A percentile compares a stretch with the other conserved stretches of the same genome.
Conservation (phyloP, 92 coral and sea anemone genomes). For the Palythoa grandis region DNA sequence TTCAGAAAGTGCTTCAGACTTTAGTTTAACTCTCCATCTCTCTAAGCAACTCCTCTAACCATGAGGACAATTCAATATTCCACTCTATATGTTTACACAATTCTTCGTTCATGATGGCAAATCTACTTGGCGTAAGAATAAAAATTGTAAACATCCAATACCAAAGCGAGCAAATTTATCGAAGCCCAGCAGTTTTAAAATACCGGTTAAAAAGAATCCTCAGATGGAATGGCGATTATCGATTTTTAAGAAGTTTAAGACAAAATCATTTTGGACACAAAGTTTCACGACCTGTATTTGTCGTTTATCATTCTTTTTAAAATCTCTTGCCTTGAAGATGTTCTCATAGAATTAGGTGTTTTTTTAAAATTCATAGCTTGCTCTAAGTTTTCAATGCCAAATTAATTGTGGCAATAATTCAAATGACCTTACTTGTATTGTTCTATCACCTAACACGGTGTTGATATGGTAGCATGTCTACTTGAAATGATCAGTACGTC, state of each 20-base stretch:
- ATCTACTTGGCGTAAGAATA: not conserved
- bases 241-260: not conserved
- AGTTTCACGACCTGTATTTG: not conserved
- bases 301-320: not conserved
- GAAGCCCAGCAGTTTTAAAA: not conserved
- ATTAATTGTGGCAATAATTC: not conserved
- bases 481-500: not conserved
- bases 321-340: not conserved
- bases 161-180: not conserved
- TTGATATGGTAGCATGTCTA: not conserved
- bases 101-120: not conserved
- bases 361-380: not conserved
- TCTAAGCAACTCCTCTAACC: not conserved
- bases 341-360: not conserved
- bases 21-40: not conserved
- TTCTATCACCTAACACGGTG: not conserved
- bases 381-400: not conserved
- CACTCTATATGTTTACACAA: no score
- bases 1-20: slow-evolving; percentile 5
- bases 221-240: not conserved
- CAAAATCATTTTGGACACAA: not conserved
- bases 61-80: not conserved
- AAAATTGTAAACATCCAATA: not conserved
- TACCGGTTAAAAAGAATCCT: not conserved
- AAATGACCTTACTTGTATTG: not conserved